Conservation (phyloP, 2,113 vertebrate species). For the Amblyornis subalaris region DNA sequence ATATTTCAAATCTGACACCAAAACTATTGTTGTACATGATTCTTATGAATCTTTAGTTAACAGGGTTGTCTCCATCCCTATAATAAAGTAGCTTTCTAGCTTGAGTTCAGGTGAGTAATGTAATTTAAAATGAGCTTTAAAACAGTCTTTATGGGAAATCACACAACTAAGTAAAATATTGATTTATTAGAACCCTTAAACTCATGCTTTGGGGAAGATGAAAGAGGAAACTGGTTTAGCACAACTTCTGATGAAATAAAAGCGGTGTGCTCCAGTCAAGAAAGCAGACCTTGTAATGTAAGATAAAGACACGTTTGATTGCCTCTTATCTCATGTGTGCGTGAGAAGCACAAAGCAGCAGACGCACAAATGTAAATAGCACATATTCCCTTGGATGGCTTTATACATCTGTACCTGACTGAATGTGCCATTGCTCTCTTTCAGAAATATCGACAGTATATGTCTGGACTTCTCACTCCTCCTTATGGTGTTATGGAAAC, state of each 20-base stretch:
- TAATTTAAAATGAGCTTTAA: neutral
- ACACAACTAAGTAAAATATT: neutral
- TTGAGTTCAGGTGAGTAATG: neutral
- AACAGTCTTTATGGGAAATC: neutral
- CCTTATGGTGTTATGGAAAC: slow-evolving; percentile 98
- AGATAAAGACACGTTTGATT: neutral
- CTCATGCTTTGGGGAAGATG: neutral
- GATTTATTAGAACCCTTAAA: neutral
- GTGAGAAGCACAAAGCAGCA: neutral
- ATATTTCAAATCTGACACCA: neutral
- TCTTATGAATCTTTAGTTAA: neutral
- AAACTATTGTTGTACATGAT: neutral
- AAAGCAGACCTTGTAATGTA: neutral
- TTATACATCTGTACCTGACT: neutral
- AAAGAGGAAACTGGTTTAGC: neutral
- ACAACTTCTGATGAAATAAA: neutral
- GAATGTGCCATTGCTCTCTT: slow-evolving; percentile 51
- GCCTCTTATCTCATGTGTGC: neutral
- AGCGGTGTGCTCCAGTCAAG: neutral
- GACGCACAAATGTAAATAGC: neutral
- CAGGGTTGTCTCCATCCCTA: neutral
- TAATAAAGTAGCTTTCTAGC: neutral
- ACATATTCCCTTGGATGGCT: neutral
- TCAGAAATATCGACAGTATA: slow-evolving; percentile 93
- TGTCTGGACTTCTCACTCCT: slow-evolving; percentile 93